Evolutionary conservation across 2,888 invertebrate species (phyloP), one percentile per base, ranked within the genome.

Genomic region (Ametastegia equiseti): DNA sequence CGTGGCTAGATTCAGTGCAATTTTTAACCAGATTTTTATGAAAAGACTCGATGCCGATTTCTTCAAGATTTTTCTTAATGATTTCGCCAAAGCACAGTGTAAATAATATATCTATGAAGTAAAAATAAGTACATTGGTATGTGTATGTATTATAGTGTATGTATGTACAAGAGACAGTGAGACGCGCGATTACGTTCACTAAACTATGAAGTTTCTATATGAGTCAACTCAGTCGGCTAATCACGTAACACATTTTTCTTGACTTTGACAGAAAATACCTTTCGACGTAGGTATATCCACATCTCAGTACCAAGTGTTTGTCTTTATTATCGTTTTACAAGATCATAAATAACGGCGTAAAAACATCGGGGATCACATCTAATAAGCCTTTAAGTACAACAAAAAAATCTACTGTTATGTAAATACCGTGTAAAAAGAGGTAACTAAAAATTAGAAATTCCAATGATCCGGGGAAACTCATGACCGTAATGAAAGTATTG

Each of bases 121-220:
- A 63, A 42, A 78, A n/a, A 50, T 54, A 36, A 75, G 33, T 75
- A 54, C 36, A 4, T n/a, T 23, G 23, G 42, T 4, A 45, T 30
- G 19, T 15, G 6, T 2, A 54, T 7, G 11, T 9, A 30, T 13
- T 63, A 63, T 54, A 63, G 19, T 19, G 27, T 63, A 1, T 33
- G 27, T n/a, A 63, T 13, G 7, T 23, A n/a, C 6, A 30, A 63
- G 5, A 30, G 39, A 78, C 57, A 78, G 42, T 78, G 27, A 42
- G 50, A 36, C 39, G 60, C n/a, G 54, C 60, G 78, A 78, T 78
- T 78, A 78, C 78, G 78, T 78, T 39, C 42, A 39, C 15, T n/a
- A n/a, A 39, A 78, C 78, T 42, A 78, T n/a, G n/a, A 63, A 78
- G 78, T 78, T 78, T 78, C 78, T 78, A 78, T 23, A 60, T 78